Evolutionary conservation across 2,113 vertebrate genomes (phyloP).

Genomic region (Chaetodon trifascialis): DNA sequence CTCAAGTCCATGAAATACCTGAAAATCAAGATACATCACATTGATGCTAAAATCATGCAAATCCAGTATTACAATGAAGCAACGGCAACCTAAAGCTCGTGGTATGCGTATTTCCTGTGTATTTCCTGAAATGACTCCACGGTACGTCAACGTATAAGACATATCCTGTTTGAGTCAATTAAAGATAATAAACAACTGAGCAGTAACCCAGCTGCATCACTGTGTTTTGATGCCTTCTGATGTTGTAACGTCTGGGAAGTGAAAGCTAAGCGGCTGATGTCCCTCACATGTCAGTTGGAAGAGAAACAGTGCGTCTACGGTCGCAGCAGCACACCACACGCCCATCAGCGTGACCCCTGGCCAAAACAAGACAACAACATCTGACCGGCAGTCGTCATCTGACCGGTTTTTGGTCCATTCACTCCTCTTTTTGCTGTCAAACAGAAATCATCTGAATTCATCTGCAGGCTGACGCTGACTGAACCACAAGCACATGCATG

Average conservation of each 20-base stretch:
- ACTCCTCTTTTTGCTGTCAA: too few relatives aligned
- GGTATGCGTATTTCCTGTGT: too few relatives aligned
- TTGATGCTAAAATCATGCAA: too few relatives aligned
- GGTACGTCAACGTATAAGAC: too few relatives aligned
- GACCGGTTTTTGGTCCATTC: neutral
- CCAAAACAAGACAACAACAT: neutral
- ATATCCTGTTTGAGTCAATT: too few relatives aligned
- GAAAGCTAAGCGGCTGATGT: slow-evolving; percentile 5
- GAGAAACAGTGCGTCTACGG: neutral
- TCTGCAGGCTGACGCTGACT: too few relatives aligned
- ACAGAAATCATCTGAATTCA: neutral
- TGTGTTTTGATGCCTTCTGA: neutral
- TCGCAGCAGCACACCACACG: neutral
- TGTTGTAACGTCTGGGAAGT: slow-evolving; percentile 9
- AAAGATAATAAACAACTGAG: too few relatives aligned
- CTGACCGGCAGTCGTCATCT: neutral
- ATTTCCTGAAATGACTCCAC: too few relatives aligned
- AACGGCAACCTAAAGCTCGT: too few relatives aligned
- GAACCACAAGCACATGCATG: neutral
- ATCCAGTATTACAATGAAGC: too few relatives aligned
- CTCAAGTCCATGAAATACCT: too few relatives aligned
- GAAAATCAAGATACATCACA: too few relatives aligned
- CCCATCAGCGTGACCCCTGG: neutral
- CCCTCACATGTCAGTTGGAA: slow-evolving; percentile 44
- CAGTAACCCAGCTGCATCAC: neutral